A percentile compares a stretch with the other conserved stretches of the same genome.
Conservation (phyloP, 2,888 invertebrate species). For the Drosophila subquinaria region DNA sequence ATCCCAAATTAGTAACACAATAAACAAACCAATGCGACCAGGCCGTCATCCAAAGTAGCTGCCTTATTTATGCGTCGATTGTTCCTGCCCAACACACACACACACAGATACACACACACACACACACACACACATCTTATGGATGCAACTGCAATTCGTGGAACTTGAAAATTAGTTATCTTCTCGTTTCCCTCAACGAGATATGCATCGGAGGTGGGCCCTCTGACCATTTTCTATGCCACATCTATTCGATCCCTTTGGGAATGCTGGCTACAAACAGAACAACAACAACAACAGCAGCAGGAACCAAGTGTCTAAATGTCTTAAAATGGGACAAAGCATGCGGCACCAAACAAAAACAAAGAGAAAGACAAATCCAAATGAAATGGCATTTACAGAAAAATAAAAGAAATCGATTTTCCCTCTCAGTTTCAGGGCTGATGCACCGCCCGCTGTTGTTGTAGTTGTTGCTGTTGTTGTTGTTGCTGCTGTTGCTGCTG, state of each 20-base stretch:
- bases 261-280: slow-evolving; percentile 67
- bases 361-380: slow-evolving; percentile 63
- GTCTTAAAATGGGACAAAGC: slow-evolving; percentile 78
- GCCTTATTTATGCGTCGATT: slow-evolving; percentile 74
- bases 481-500: slow-evolving; percentile 3
- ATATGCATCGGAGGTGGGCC: slow-evolving; percentile 64
- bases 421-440: slow-evolving; percentile 43
- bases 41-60: slow-evolving; percentile 70
- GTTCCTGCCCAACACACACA: slow-evolving; percentile 42
- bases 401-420: slow-evolving; percentile 77
- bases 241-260: slow-evolving; percentile 57
- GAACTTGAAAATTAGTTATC: slow-evolving; percentile 77
- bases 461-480: slow-evolving; percentile 25
- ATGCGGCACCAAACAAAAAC: slow-evolving; percentile 71
- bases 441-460: slow-evolving; percentile 56
- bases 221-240: slow-evolving; percentile 57
- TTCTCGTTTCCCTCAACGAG: slow-evolving; percentile 58
- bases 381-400: slow-evolving; percentile 75
- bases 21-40: slow-evolving; percentile 72
- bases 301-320: slow-evolving; percentile 63
- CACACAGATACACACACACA: slow-evolving; percentile 9
- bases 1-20: slow-evolving; percentile 82
- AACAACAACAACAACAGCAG: slow-evolving; percentile 42
- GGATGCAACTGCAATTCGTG: slow-evolving; percentile 74
- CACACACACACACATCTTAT: slow-evolving; percentile 19